Evolutionary conservation across 2,797 vertebrate species (phyloP), one percentile per base, ranked within the genome.

Genomic region (Rhyacichthys aspro): DNA sequence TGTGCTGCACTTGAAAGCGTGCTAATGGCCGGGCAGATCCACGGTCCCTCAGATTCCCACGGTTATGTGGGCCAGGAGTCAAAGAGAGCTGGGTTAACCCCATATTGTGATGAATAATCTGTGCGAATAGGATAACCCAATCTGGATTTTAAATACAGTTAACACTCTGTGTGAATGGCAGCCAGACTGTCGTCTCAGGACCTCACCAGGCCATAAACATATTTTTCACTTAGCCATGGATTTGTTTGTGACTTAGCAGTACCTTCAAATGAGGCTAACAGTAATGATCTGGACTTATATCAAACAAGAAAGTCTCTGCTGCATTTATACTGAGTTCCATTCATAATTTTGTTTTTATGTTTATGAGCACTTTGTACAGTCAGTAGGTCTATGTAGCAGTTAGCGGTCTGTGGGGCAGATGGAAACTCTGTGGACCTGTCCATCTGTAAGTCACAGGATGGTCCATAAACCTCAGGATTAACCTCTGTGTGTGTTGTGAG

Each of bases 401-500:
- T 84, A 82, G 74, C 67, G 74, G 77, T 71, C 79, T 81, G 52
- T 70, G 55, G 84, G 78, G 81, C 92, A 93, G 91, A 91, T 92
- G 91, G 91, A 92, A 80, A 63, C 83, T 80, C 71, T 78, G 86
- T 83, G 82, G 78, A 70, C 49, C 76, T 36, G 74, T 84, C 90
- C 89, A 90, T 92, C 89, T 92, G 90, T 76, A 85, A 83, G 88
- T 91, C 83, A 87, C 75, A 62, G 86, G 87, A 87, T 60, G 69
- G 81, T 84, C 76, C 37, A 64, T 88, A 93, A 91, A 88, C 87
- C 85, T 80, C 9, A 11, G 81, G 87, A 91, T 91, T 91, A 92
- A 89, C 81, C 78, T 84, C 55, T 54, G 74, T 68, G 55, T 73
- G 62, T 69, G 74, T 52, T 23, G 32, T 66, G 68, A 32, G 67